Conservation (phyloP, 2,888 invertebrate species). For the Oscheius sp. region DNA sequence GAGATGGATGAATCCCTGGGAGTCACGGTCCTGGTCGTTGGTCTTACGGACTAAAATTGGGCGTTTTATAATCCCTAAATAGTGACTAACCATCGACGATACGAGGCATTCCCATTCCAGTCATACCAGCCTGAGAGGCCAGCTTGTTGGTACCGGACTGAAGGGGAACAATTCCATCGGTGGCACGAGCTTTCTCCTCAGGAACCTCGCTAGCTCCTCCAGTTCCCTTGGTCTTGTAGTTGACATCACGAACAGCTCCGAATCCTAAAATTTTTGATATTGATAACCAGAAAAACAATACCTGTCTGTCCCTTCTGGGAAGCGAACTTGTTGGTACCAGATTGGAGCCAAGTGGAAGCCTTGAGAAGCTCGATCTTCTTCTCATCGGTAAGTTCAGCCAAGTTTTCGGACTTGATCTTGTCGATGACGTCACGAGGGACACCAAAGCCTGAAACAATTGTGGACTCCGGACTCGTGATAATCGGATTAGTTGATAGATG, state of each 20-base stretch:
- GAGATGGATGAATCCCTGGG: constrained; percentile 73
- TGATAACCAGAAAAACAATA: not conserved
- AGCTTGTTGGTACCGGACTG: constrained; percentile 77
- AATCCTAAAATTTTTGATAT: constrained; percentile 49
- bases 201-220: constrained; percentile 72
- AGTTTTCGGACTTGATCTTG: constrained; percentile 72
- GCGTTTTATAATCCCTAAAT: not conserved
- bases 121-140: constrained; percentile 77
- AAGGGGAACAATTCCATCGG: constrained; percentile 76
- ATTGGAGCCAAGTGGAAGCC: constrained; percentile 71
- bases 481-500: constrained; percentile 8
- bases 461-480: not conserved
- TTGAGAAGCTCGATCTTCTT: constrained; percentile 71
- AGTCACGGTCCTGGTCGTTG: constrained; percentile 70
- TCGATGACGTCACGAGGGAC: constrained; percentile 73
- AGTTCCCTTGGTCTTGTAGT: constrained; percentile 72
- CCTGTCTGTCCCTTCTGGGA: constrained; percentile 73
- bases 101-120: constrained; percentile 77
- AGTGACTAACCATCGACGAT: constrained; percentile 74
- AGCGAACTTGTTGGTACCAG: constrained; percentile 73
- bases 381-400: constrained; percentile 71
- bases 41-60: constrained; percentile 66
- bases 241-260: constrained; percentile 72
- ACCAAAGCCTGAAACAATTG: constrained; percentile 65
- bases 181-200: constrained; percentile 73